Percentiles rank a stretch among this genome's conserved stretches.
Evolutionary conservation across 1,140 invertebrate genomes (phyloP).

Genomic region (Tetramorium parvispinum): DNA sequence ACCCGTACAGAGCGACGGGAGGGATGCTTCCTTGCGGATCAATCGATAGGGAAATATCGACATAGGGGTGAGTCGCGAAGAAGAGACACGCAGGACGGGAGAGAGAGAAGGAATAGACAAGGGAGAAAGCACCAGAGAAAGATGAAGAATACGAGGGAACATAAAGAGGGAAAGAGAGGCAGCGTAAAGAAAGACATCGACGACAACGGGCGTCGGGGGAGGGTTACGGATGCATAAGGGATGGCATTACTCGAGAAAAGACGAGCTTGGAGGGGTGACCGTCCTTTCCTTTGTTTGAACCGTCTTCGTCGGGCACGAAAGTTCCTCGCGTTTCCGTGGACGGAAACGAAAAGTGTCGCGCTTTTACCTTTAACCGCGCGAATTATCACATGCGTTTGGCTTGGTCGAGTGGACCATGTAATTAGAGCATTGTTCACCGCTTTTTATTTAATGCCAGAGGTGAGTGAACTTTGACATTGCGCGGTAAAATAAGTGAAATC

Average conservation of each 20-base stretch:
- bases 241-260: conserved; percentile 81
- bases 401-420: neutral
- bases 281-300: conserved; percentile 60
- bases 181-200: conserved; percentile 55
- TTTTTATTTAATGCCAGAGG: neutral
- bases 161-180: conserved; percentile 70
- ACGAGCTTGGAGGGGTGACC: conserved; percentile 72
- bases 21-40: conserved; percentile 77
- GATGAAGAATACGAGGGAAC: conserved; percentile 30
- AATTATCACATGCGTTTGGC: neutral
- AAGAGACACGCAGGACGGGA: conserved; percentile 60
- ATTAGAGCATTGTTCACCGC: conserved; percentile 6
- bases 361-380: neutral
- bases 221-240: conserved; percentile 82
- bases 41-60: conserved; percentile 85
- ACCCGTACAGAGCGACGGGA: conserved; percentile 59
- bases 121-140: conserved; percentile 50
- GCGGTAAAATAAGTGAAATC: conserved; percentile 10
- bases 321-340: neutral
- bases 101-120: conserved; percentile 8
- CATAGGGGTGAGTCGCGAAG: conserved; percentile 74
- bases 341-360: conserved; percentile 21
- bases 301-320: conserved; percentile 13
- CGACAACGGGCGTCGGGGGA: conserved; percentile 66
- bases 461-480: neutral